These are phyloP conservation scores for Mellilla xanthometata DNA, from an alignment of 2,888 invertebrate species.

Conservation along the genomic window DNA sequence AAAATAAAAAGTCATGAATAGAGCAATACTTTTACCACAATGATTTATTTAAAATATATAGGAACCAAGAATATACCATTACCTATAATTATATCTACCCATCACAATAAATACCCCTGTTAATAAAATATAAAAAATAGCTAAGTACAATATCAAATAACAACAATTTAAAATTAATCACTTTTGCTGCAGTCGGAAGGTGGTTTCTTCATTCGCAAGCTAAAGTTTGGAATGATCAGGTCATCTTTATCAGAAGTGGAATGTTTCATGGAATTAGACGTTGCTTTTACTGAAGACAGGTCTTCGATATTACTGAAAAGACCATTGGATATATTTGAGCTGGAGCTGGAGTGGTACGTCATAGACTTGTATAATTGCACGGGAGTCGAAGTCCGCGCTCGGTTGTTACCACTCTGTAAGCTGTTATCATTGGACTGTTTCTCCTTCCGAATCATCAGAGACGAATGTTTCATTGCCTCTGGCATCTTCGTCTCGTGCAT, in stretches of 20 bases:
- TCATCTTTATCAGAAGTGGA: conserved; percentile 76
- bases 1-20: too few relatives aligned
- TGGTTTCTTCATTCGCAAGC: conserved; percentile 62
- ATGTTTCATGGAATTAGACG: conserved; percentile 67
- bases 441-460: conserved; percentile 42
- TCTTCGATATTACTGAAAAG: conserved; percentile 80
- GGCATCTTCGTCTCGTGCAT: conserved; percentile 73
- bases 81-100: conserved; percentile 22
- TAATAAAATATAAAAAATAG: conserved; percentile 32
- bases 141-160: conserved; percentile 25
- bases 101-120: conserved; percentile 21
- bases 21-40: conserved; percentile 7
- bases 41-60: conserved; percentile 30
- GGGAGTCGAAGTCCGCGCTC: conserved; percentile 83
- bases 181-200: conserved; percentile 67
- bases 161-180: conserved; percentile 44
- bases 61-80: conserved; percentile 28
- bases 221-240: conserved; percentile 73
- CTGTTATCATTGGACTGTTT: conserved; percentile 51
- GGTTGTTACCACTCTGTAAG: conserved; percentile 46
- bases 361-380: conserved; percentile 73
- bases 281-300: conserved; percentile 79
- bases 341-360: conserved; percentile 71
- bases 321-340: conserved; percentile 72
- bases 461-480: conserved; percentile 58